Base-by-base conservation (phyloP, 2,888 invertebrate genomes). In the Eupithecia inturbata region DNA sequence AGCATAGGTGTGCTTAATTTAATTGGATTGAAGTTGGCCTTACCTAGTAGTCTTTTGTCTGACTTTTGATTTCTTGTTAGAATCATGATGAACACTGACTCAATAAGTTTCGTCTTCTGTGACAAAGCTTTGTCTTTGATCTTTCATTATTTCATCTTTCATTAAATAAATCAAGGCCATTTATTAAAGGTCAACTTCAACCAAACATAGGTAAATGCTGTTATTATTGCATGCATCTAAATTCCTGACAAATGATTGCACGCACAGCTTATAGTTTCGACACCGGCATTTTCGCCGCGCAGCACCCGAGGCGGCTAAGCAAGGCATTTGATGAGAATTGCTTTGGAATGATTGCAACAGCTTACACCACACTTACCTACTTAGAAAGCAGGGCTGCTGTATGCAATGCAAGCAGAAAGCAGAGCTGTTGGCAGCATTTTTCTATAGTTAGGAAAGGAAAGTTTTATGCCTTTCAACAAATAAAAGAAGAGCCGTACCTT, bases 321-420 rank as follows among this genome's bases (percentile, higher is more conserved):
- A 78, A 73, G 79, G 80, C 85, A 83, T 84, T 85, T 88, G 91
- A 91, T 88, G 89, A 87, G 88, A 82, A 88, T 87, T 89, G 87
- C 89, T 86, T 88, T 86, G 82, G 81, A 71, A 72, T 82, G 85
- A 87, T 89, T 82, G 83, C 87, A 90, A 90, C 91, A 88, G 89
- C 31, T 68, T 39, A 33, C 31, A 39, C 39, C 36, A n/a, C 26
- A 57, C 57, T 26, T 33, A 28, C 57, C 64, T 39, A 28, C 31
- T 12, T 70, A 57, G 72, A 72, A 72, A 75, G 63, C 72, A 26
- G 68, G 10, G 0, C 22, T 53, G 41, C 41, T 41, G 41, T 14
- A 2, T 41, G 53, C 22, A 57, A 26, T 22, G 57, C 14, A 7
- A 26, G 57, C 26, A 26, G 57, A 57, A 57, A 14, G 26, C 26